Conservation (phyloP, 1,140 invertebrate genomes). For the Microplitis demolitor region DNA sequence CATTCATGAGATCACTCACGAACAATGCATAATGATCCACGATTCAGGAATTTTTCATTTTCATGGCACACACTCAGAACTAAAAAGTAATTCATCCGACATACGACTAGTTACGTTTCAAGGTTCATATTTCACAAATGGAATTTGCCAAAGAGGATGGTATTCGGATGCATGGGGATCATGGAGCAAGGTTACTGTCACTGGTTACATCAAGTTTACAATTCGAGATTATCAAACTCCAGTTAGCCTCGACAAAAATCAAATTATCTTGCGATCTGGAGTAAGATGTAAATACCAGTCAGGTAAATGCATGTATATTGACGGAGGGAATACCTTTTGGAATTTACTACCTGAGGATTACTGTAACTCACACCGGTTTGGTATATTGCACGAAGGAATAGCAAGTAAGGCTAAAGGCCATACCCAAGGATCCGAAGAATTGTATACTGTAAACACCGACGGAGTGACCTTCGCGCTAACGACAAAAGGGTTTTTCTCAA, state of each 20-base stretch:
- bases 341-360: neutral
- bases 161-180: conserved; percentile 13
- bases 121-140: neutral
- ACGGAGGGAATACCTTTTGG: conserved; percentile 20
- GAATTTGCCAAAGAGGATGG: neutral
- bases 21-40: neutral
- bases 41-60: neutral
- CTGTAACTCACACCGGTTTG: conserved; percentile 9
- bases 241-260: neutral
- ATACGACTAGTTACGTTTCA: neutral
- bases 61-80: neutral
- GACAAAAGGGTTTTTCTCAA: too few relatives aligned
- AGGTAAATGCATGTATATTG: conserved; percentile 19
- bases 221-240: conserved; percentile 6
- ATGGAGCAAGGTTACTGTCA: conserved; percentile 10
- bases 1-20: neutral
- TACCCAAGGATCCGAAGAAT: neutral
- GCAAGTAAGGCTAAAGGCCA: neutral
- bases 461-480: conserved; percentile 22
- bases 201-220: conserved; percentile 2
- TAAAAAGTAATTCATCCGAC: neutral
- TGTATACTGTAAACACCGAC: conserved; percentile 3
- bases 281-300: conserved; percentile 12
- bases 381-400: neutral
- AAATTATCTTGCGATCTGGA: conserved; percentile 4